Evolutionary conservation across 1,140 invertebrate species (phyloP).

Genomic region (Euwallacea fornicatus): DNA sequence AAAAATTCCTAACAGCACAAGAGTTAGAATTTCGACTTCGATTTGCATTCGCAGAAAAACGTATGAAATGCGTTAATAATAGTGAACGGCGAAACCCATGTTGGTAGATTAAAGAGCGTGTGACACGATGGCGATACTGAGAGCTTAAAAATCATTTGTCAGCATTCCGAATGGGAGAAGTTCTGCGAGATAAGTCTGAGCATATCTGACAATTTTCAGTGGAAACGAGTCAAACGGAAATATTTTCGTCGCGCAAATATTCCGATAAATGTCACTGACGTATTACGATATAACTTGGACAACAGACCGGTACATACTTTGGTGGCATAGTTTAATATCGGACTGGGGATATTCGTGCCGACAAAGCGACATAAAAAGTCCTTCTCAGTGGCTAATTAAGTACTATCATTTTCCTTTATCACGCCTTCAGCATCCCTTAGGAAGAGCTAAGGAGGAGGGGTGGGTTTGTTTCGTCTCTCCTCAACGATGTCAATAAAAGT

Average conservation of each 20-base stretch:
- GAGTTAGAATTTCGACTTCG: too few relatives aligned
- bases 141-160: constrained; percentile 40
- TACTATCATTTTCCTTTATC: constrained; percentile 31
- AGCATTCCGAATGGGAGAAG: constrained; percentile 45
- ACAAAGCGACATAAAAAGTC: constrained; percentile 46
- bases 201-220: constrained; percentile 47
- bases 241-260: constrained; percentile 47
- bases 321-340: constrained; percentile 53
- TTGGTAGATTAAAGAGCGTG: too few relatives aligned
- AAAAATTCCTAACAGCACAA: too few relatives aligned
- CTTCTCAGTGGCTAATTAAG: constrained; percentile 46
- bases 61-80: too few relatives aligned
- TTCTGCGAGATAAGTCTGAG: constrained; percentile 44
- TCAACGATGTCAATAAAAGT: too few relatives aligned
- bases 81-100: too few relatives aligned
- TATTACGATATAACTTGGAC: constrained; percentile 49
- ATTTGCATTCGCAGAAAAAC: too few relatives aligned
- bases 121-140: neutral
- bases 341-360: constrained; percentile 44
- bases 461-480: too few relatives aligned
- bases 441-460: too few relatives aligned
- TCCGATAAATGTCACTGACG: constrained; percentile 50
- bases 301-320: constrained; percentile 48
- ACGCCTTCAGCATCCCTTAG: too few relatives aligned
- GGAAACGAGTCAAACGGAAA: constrained; percentile 43